phyloP scores from a whole-genome alignment of 2,113 vertebrate species.

The Caretta caretta region DNA sequence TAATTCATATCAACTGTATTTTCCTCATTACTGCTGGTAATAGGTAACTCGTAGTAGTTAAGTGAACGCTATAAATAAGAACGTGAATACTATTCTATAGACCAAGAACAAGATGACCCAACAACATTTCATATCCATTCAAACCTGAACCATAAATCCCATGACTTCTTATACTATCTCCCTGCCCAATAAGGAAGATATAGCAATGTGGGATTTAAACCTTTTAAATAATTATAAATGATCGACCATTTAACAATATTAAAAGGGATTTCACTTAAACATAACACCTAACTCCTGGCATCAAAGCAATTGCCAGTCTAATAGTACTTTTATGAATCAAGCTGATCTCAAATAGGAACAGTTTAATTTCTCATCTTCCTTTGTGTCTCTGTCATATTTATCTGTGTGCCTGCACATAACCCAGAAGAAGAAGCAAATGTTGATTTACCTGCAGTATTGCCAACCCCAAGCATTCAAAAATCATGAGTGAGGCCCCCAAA shows the following conservation, averaged over 20 bases:
- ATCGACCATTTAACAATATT: not conserved
- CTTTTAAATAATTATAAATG: not conserved
- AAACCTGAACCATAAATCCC: not conserved
- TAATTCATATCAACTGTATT: constrained; percentile 21
- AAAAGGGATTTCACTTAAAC: constrained; percentile 15
- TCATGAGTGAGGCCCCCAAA: not conserved
- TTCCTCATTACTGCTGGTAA: not conserved
- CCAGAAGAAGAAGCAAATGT: not conserved
- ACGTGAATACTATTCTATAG: not conserved
- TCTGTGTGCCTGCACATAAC: not conserved
- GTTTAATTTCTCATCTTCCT: not conserved
- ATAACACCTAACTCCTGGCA: not conserved
- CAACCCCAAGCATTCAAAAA: not conserved
- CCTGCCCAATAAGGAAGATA: not conserved
- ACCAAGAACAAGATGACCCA: not conserved
- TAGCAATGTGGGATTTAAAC: not conserved
- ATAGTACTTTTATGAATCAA: not conserved
- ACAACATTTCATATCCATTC: constrained; percentile 3
- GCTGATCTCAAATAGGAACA: not conserved
- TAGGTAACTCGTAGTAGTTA: not conserved
- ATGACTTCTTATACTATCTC: constrained; percentile 1
- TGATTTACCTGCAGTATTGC: not conserved
- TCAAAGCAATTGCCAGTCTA: not conserved
- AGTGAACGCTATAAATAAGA: constrained; percentile 9
- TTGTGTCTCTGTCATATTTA: not conserved